Percentiles rank a stretch among this genome's conserved stretches.
Conservation (phyloP, 2,888 invertebrate species). For the Drosophila peninsularis region DNA sequence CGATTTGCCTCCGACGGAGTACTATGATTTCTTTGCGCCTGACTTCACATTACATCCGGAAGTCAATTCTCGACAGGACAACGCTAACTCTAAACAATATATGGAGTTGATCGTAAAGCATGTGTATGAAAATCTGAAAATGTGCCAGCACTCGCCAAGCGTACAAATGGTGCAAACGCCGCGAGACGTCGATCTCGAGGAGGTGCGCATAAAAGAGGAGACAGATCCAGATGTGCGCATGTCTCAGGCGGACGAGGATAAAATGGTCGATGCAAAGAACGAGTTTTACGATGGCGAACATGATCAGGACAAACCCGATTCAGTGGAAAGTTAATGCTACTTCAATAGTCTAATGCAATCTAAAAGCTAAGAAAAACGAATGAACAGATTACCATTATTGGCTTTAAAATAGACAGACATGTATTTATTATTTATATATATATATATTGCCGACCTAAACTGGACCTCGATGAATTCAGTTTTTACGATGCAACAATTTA, state of each 20-base stretch:
- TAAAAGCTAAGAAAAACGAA: neutral
- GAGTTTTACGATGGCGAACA: slow-evolving; percentile 96
- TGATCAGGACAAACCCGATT: slow-evolving; percentile 91
- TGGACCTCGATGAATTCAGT: slow-evolving; percentile 20
- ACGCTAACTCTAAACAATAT: slow-evolving; percentile 98
- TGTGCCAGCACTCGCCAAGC: slow-evolving; percentile 96
- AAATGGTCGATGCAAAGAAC: slow-evolving; percentile 92
- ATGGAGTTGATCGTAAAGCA: slow-evolving; percentile 95
- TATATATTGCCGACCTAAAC: slow-evolving; percentile 40
- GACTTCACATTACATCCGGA: slow-evolving; percentile 98
- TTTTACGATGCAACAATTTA: slow-evolving; percentile 40
- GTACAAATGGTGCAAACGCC: slow-evolving; percentile 99
- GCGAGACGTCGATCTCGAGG: slow-evolving; percentile 90
- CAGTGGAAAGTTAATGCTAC: slow-evolving; percentile 74
- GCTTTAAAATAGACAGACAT: slow-evolving; percentile 65
- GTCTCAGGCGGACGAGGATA: slow-evolving; percentile 91
- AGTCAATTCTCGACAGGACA: slow-evolving; percentile 93
- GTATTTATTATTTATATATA: slow-evolving; percentile 51
- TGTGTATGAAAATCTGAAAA: slow-evolving; percentile 96
- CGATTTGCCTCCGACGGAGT: slow-evolving; percentile 97
- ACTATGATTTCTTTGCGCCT: slow-evolving; percentile 98
- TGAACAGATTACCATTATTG: slow-evolving; percentile 25
- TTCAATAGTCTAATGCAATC: slow-evolving; percentile 7
- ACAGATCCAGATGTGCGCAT: slow-evolving; percentile 93
- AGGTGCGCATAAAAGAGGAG: slow-evolving; percentile 89